Evolutionary conservation across 1,140 invertebrate genomes (phyloP).

Genomic region (Magallana gigas): DNA sequence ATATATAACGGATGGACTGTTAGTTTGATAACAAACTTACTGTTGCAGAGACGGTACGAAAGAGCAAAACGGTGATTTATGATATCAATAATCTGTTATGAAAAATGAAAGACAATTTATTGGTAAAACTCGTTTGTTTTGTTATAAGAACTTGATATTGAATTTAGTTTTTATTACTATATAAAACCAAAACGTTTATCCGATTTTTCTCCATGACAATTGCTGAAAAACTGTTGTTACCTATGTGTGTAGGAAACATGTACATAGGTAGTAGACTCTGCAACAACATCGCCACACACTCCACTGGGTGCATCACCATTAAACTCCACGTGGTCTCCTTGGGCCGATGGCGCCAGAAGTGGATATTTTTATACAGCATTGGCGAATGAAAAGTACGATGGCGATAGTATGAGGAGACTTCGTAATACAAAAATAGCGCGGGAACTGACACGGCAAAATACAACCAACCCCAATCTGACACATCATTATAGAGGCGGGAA

Average conservation of each 20-base stretch:
- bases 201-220: not conserved
- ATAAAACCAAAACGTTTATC: no score
- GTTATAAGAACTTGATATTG: no score
- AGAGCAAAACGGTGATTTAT: no score
- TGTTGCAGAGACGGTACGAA: no score
- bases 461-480: constrained; percentile 83
- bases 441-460: constrained; percentile 79
- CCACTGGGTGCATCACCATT: constrained; percentile 87
- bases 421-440: constrained; percentile 79
- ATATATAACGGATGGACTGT: no score
- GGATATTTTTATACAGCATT: constrained; percentile 86
- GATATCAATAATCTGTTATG: no score
- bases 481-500: constrained; percentile 84
- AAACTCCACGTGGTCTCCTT: constrained; percentile 86
- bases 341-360: constrained; percentile 88
- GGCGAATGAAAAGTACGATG: constrained; percentile 86
- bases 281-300: constrained; percentile 68
- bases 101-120: no score
- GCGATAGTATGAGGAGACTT: constrained; percentile 85
- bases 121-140: no score
- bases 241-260: constrained; percentile 64
- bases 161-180: no score
- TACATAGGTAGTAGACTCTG: constrained; percentile 60
- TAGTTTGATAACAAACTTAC: no score
- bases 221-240: constrained; percentile 36